A percentile compares a stretch with the other conserved stretches of the same genome.
phyloP scores from a whole-genome alignment of 1,140 invertebrate species.

The Orchesella cincta region DNA sequence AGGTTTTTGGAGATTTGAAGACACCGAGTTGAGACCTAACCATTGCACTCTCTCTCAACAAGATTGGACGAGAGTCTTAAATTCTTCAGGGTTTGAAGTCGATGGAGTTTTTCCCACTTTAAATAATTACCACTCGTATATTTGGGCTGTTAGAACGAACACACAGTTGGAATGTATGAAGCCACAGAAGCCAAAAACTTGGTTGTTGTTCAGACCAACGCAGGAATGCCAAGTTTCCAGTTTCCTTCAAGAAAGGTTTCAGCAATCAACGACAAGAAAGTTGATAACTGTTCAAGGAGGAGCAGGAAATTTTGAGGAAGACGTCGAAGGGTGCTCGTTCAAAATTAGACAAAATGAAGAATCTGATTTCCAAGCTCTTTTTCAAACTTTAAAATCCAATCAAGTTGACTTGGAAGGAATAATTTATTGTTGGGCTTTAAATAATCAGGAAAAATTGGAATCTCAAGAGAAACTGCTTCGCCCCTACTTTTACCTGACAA shows the following conservation, averaged over 20 bases:
- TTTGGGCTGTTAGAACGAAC: background rate
- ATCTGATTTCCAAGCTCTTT: background rate
- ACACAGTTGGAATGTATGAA: background rate
- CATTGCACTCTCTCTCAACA: background rate
- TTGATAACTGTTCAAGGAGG: background rate
- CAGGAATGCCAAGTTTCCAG: no score
- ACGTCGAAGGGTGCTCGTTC: background rate
- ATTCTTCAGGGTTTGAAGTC: background rate
- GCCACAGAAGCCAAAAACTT: background rate
- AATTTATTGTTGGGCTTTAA: constrained; percentile 9
- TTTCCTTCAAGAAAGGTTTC: no score
- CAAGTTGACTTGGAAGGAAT: constrained; percentile 20
- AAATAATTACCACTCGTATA: background rate
- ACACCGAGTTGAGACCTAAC: constrained; percentile 5
- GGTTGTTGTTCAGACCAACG: background rate
- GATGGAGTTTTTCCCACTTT: background rate
- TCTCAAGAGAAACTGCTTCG: background rate
- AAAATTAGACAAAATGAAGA: background rate
- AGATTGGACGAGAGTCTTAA: background rate
- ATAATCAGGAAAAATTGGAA: background rate
- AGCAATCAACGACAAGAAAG: background rate
- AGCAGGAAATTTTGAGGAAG: background rate
- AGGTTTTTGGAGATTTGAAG: constrained; percentile 34
- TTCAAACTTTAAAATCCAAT: background rate
- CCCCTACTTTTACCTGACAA: constrained; percentile 17